phyloP scores from a whole-genome alignment of 2,113 vertebrate species.

The Etheostoma cragini region DNA sequence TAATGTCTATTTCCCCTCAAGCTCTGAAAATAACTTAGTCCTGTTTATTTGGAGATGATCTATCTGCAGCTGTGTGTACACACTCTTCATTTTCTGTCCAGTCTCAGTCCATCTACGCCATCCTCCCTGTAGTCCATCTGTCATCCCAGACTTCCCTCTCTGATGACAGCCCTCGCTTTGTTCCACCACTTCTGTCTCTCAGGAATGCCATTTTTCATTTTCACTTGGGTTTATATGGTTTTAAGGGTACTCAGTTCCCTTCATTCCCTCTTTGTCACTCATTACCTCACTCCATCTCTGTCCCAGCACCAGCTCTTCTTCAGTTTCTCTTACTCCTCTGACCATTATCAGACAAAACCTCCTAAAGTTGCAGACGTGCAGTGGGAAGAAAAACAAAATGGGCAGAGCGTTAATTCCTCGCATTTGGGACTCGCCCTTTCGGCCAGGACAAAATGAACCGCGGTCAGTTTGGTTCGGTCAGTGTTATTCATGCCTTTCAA shows the following conservation, averaged over 20 bases:
- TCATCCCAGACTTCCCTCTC: conserved; percentile 51
- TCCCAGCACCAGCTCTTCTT: conserved; percentile 31
- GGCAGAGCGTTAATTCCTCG: conserved; percentile 70
- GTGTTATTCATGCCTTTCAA: conserved; percentile 74
- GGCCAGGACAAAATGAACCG: conserved; percentile 57
- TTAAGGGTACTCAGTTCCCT: neutral
- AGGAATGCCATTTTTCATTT: conserved; percentile 51
- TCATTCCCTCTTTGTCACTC: conserved; percentile 11
- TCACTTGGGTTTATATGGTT: conserved; percentile 37
- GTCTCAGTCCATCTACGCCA: conserved; percentile 44
- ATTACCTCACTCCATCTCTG: conserved; percentile 1
- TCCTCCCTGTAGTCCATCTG: conserved; percentile 52
- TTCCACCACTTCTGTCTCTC: conserved; percentile 50
- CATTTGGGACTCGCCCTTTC: conserved; percentile 72
- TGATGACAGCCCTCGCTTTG: conserved; percentile 51
- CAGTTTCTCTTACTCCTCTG: conserved; percentile 19
- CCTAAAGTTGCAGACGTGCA: conserved; percentile 42
- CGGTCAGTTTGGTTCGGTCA: conserved; percentile 75
- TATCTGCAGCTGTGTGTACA: conserved; percentile 80
- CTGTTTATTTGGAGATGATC: conserved; percentile 76
- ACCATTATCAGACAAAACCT: conserved; percentile 48
- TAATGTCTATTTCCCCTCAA: neutral
- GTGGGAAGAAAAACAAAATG: conserved; percentile 52
- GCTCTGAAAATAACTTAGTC: conserved; percentile 47
- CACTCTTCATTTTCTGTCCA: conserved; percentile 48